Evolutionary conservation across 2,113 vertebrate genomes (phyloP).

Genomic region (Poicephalus gulielmi): DNA sequence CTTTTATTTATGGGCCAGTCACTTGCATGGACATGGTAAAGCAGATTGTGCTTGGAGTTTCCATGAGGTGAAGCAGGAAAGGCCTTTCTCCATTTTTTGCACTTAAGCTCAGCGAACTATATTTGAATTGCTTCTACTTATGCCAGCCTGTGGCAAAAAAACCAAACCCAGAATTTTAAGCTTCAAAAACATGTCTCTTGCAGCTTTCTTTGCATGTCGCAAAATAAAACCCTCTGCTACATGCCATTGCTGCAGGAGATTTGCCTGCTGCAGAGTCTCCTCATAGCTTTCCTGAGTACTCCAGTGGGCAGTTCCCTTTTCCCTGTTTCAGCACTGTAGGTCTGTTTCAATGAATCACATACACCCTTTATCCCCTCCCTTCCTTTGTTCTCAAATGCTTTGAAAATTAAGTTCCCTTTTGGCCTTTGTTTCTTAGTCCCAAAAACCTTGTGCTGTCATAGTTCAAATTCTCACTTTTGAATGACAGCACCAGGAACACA

Average conservation of each 20-base stretch:
- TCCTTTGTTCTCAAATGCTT: slow-evolving; percentile 2
- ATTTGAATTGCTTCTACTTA: neutral
- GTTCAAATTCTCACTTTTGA: slow-evolving; percentile 41
- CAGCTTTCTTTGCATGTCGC: neutral
- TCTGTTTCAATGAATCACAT: neutral
- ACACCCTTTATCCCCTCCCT: neutral
- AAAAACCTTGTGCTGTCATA: neutral
- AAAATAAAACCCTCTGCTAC: neutral
- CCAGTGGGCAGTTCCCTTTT: neutral
- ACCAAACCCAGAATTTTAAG: neutral
- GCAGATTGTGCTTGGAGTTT: neutral
- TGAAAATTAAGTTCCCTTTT: slow-evolving; percentile 19
- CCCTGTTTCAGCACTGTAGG: neutral
- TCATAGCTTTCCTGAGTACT: neutral
- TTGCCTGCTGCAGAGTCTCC: neutral
- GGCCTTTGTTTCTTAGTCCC: slow-evolving; percentile 42
- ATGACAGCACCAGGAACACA: slow-evolving; percentile 50
- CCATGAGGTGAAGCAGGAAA: neutral
- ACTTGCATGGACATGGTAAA: neutral
- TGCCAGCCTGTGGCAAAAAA: neutral
- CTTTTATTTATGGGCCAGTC: neutral
- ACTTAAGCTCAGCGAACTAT: neutral
- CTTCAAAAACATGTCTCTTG: neutral
- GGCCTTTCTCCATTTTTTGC: neutral
- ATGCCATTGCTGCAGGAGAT: neutral